phyloP scores from a whole-genome alignment of 2,888 invertebrate genomes.

The Heterodera filipjevi region DNA sequence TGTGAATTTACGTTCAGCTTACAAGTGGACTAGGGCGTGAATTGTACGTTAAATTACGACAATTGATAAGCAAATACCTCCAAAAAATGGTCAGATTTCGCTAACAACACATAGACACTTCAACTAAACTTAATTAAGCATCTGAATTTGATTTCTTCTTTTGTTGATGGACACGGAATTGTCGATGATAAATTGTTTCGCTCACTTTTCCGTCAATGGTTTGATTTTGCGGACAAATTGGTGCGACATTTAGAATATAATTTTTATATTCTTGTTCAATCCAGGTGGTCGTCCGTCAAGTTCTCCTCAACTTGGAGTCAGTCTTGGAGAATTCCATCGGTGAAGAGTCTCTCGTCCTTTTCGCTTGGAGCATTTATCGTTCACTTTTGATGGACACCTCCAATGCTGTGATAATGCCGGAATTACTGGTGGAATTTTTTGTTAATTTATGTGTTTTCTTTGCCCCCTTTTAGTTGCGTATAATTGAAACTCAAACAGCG shows the following conservation, averaged over 20 bases:
- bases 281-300: background rate
- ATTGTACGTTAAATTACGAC: background rate
- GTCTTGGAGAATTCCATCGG: constrained; percentile 20
- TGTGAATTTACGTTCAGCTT: background rate
- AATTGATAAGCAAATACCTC: background rate
- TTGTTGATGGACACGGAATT: background rate
- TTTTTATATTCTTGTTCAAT: background rate
- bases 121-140: background rate
- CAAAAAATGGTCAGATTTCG: constrained; percentile 10
- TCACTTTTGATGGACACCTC: background rate
- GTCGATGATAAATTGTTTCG: background rate
- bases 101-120: background rate
- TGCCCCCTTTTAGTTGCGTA: background rate
- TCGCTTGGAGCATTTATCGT: constrained; percentile 15
- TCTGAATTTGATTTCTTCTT: background rate
- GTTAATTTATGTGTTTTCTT: background rate
- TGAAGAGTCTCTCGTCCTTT: background rate
- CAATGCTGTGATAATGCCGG: background rate
- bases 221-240: background rate
- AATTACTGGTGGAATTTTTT: background rate
- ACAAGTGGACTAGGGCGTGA: background rate
- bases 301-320: constrained; percentile 12
- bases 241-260: background rate
- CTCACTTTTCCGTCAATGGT: background rate
- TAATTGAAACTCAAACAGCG: background rate